Evolutionary conservation across 2,797 vertebrate genomes (phyloP), one percentile per base, ranked within the genome.

Genomic region (Gambusia yucatana): DNA sequence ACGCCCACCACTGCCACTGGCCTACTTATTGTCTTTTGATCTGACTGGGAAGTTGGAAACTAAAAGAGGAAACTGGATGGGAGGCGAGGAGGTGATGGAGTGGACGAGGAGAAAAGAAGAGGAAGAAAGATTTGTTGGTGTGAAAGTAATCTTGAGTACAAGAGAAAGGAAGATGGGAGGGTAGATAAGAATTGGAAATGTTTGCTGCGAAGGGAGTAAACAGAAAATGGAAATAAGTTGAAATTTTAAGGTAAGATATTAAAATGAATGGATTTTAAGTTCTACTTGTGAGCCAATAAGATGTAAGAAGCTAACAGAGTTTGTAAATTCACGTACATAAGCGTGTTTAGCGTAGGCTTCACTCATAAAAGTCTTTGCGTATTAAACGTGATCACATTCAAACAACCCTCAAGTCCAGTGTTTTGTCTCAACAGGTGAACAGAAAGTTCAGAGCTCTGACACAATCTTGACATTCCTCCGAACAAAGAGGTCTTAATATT

Each of bases 1-100:
- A 91, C 81, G 85, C 88, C 88, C 87, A 89, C 86, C 81, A 72
- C 77, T 81, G 78, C 72, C 86, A 81, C 84, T 88, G 89, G 84
- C 92, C 93, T 92, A 90, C 80, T 91, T 93, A 81, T 78, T 85
- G 65, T 84, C 83, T 92, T 61, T 92, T 94, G 89, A 93, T 92
- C 86, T 78, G 86, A 77, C 73, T 81, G 77, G 72, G 75, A 87
- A 86, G 83, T 63, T 61, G 73, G 86, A 87, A 84, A 82, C 78
- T 10, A 73, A 73, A 81, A 75, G 3, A 44, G 67, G 82, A 77
- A 76, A 22, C 1, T n/a, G 22, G 75, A 78, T 71, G 67, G 47
- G 81, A 52, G 69, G 46, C 33, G 7, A 7, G 59, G 17, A 72
- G 52, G 55, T 6, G 50, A 44, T 22, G 65, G 75, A 80, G 78